These are phyloP conservation scores for Antrozous pallidus DNA, from an alignment of 2,797 vertebrate genomes.

Conservation along the genomic window DNA sequence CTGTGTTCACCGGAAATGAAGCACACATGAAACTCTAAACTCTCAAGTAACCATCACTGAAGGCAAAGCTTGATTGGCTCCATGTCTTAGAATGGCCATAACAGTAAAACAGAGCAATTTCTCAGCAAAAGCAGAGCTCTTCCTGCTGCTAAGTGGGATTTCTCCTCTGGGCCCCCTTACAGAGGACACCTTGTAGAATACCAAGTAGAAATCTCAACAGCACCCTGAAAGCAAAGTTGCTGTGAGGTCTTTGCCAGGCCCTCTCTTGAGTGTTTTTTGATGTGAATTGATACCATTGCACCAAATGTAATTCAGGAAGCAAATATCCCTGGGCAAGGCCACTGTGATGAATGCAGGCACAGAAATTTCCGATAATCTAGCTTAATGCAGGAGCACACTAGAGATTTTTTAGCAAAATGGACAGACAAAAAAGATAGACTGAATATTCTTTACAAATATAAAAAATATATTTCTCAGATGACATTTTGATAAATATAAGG, in stretches of 20 bases:
- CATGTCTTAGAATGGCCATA: neutral
- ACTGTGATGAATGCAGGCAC: neutral
- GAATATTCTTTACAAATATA: neutral
- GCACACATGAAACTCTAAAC: neutral
- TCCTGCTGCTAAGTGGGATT: neutral
- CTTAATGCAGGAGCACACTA: neutral
- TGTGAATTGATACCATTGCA: neutral
- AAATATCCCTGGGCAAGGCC: neutral
- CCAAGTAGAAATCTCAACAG: neutral
- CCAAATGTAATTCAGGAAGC: neutral
- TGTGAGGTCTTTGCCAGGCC: neutral
- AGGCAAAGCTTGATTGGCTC: neutral
- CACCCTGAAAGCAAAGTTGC: neutral
- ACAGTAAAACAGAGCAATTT: neutral
- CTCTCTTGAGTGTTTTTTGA: rapidly evolving
- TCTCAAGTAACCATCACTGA: neutral
- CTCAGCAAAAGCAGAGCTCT: neutral
- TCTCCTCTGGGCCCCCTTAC: slow-evolving; percentile 12
- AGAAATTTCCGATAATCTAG: neutral
- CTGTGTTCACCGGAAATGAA: neutral
- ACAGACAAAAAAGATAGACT: neutral
- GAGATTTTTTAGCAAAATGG: neutral
- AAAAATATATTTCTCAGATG: neutral
- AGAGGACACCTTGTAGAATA: neutral
- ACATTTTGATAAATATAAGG: neutral